Base-by-base conservation (phyloP, 2,888 invertebrate genomes). In the Glaucopsyche alexis region DNA sequence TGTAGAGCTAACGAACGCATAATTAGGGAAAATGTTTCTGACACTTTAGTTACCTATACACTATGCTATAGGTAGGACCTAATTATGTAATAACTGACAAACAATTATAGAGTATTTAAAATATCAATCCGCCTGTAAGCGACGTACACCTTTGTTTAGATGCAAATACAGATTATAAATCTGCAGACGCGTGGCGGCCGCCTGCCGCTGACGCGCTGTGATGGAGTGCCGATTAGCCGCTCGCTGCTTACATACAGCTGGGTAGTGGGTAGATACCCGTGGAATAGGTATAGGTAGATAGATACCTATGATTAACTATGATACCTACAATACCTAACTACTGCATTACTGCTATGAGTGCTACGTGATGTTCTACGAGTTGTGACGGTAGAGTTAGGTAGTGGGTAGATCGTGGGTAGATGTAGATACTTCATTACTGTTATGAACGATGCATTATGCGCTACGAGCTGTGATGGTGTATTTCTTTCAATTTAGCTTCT, bases 171-270 rank as follows among this genome's bases (percentile, higher is more conserved):
- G 55, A 65, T 65, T 60, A 47, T 49, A 45, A 72, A 79, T 78
- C 79, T 80, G 80, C 29, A 60, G 60, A 60, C 60, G 69, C 69
- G 71, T 50, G 71, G 71, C 76, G 78, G 78, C 71, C 75, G 82
- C 71, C 86, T 90, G 89, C 79, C 79, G 76, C 80, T 88, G 91
- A 89, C 89, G 82, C 79, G 80, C 75, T 79, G 78, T 87, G 88
- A 88, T 84, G 82, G 86, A 88, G 87, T 84, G 85, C 82, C 86
- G 90, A 87, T 87, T 87, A 86, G 88, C 85, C 82, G 77, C 80
- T 85, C 83, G 83, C 85, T 85, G 85, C 84, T 85, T 82, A 81
- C 79, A 81, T 73, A 71, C 67, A 72, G 13, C 45, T 16, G 19
- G 40, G 42, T 67, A 67, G 47, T 16, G 0, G 40, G n/a, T n/a